Evolutionary conservation across 2,797 vertebrate genomes (phyloP).

Genomic region (Carapus acus): DNA sequence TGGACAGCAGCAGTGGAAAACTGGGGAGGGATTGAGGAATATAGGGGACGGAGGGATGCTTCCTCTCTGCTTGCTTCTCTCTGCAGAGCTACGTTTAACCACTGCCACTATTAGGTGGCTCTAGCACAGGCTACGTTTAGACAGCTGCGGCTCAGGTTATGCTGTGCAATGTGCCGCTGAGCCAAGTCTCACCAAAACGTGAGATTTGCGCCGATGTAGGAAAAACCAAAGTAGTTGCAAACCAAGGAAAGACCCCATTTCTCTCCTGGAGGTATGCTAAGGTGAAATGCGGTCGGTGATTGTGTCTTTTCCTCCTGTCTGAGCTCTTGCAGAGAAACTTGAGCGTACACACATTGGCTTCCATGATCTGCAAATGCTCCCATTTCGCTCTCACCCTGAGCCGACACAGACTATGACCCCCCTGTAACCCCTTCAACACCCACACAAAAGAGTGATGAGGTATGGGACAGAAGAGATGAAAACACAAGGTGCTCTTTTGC

Average conservation of each 20-base stretch:
- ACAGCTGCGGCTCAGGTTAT: constrained; percentile 39
- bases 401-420: constrained; percentile 36
- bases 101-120: constrained; percentile 35
- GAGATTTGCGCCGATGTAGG: constrained; percentile 46
- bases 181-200: constrained; percentile 42
- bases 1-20: constrained; percentile 43
- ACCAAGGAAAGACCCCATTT: constrained; percentile 38
- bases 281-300: constrained; percentile 28
- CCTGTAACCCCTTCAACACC: constrained; percentile 38
- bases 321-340: constrained; percentile 28
- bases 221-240: constrained; percentile 31
- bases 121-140: constrained; percentile 30
- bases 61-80: constrained; percentile 34
- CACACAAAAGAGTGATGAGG: constrained; percentile 40
- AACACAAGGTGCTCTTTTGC: constrained; percentile 1
- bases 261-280: constrained; percentile 33
- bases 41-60: constrained; percentile 24
- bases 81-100: constrained; percentile 35
- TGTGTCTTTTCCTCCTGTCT: constrained; percentile 11
- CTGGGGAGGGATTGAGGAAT: constrained; percentile 33
- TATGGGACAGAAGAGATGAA: constrained; percentile 23
- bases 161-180: constrained; percentile 36
- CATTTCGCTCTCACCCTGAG: constrained; percentile 39
- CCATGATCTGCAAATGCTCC: constrained; percentile 31
- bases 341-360: constrained; percentile 16